phyloP scores from a whole-genome alignment of 2,113 vertebrate species.

The Hippopotamus amphibius region DNA sequence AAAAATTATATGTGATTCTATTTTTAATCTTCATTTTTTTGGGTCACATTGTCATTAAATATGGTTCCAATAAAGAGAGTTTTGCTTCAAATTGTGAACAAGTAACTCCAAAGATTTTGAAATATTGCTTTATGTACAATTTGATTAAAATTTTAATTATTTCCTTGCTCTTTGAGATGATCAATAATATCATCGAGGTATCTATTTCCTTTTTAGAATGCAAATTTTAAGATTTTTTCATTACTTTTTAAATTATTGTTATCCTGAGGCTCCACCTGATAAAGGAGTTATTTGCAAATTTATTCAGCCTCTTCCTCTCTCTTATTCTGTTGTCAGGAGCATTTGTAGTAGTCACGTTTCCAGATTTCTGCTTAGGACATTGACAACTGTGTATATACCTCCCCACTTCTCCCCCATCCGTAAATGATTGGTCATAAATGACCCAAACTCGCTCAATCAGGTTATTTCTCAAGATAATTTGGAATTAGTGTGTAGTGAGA shows the following conservation, averaged over 20 bases:
- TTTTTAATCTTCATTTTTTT: not conserved
- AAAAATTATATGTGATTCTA: not conserved
- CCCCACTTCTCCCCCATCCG: accelerated
- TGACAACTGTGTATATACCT: not conserved
- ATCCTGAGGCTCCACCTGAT: not conserved
- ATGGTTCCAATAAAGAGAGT: not conserved
- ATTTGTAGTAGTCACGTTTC: not conserved
- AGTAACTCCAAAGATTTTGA: not conserved
- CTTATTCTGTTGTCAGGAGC: not conserved
- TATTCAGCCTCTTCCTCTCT: not conserved
- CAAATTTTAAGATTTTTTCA: not conserved
- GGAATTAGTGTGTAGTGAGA: not conserved
- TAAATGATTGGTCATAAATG: not conserved
- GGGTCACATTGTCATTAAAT: not conserved
- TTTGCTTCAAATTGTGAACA: not conserved
- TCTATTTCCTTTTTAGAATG: not conserved
- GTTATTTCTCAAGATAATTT: not conserved
- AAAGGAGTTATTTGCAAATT: not conserved
- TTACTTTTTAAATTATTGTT: not conserved
- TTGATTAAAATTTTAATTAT: not conserved
- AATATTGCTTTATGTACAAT: not conserved
- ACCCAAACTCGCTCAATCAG: not conserved
- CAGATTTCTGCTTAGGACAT: not conserved
- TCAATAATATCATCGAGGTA: not conserved
- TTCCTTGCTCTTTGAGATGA: not conserved